These are phyloP conservation scores for Platycheirus albimanus DNA, from an alignment of 2,888 invertebrate genomes.

Conservation along the genomic window DNA sequence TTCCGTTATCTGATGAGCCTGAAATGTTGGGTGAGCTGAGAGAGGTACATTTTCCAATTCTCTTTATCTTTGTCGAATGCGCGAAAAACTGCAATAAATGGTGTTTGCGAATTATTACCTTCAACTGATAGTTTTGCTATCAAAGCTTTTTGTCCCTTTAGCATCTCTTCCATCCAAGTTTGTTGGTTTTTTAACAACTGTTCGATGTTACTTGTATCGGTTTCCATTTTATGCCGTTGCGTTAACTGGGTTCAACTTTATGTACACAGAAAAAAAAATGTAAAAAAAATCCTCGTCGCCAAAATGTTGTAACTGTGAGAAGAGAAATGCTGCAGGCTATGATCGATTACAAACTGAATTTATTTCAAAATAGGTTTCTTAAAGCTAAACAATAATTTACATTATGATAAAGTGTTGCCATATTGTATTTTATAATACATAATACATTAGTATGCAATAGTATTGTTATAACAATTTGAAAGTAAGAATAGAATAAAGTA, in stretches of 20 bases:
- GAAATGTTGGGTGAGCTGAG: constrained; percentile 16
- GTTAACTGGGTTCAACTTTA: neutral
- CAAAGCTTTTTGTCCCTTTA: constrained; percentile 15
- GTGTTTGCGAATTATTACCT: constrained; percentile 11
- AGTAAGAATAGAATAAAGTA: no score
- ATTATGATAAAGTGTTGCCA: no score
- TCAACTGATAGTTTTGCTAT: constrained; percentile 1
- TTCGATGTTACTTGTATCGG: constrained; percentile 2
- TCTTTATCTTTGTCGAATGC: neutral
- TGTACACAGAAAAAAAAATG: neutral
- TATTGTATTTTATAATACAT: no score
- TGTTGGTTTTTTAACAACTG: constrained; percentile 9
- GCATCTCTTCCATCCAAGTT: constrained; percentile 14
- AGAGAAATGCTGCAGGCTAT: neutral
- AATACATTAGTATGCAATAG: no score
- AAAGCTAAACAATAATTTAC: neutral
- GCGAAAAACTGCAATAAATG: constrained; percentile 20
- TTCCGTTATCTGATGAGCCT: constrained; percentile 10
- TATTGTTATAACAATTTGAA: no score
- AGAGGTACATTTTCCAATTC: constrained; percentile 1
- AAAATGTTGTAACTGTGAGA: constrained; percentile 1
- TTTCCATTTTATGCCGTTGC: neutral
- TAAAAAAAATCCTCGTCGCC: neutral
- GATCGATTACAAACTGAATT: constrained; percentile 8
- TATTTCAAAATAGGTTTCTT: neutral